Conservation (phyloP, 2,113 vertebrate genomes). For the Gobius niger region DNA sequence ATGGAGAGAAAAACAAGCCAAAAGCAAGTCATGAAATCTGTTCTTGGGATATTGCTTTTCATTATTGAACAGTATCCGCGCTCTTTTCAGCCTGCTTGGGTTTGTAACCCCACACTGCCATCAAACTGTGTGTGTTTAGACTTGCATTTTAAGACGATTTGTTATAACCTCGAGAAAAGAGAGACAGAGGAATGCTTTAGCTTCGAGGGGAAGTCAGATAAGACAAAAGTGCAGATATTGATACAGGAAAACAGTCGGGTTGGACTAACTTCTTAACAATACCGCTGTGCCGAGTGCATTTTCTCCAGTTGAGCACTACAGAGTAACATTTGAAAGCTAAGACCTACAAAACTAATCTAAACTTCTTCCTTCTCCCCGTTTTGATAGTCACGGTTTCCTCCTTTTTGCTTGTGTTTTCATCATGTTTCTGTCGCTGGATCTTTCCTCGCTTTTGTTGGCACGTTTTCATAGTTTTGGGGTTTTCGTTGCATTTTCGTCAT, state of each 20-base stretch:
- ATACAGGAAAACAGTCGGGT: background rate
- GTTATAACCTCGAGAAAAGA: background rate
- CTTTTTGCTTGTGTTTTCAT: too few relatives aligned
- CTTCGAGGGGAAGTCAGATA: background rate
- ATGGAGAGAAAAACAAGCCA: background rate
- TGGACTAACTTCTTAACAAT: too few relatives aligned
- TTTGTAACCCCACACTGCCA: background rate
- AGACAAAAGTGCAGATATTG: background rate
- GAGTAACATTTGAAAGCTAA: too few relatives aligned
- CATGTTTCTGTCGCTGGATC: too few relatives aligned
- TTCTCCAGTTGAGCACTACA: too few relatives aligned
- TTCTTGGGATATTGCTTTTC: constrained; percentile 13
- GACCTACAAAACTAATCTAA: too few relatives aligned
- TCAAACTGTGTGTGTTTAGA: constrained; percentile 6
- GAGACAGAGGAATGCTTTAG: background rate
- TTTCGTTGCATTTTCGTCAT: too few relatives aligned
- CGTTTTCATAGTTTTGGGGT: too few relatives aligned
- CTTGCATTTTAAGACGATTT: background rate
- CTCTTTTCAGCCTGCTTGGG: constrained; percentile 13
- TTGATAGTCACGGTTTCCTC: too few relatives aligned
- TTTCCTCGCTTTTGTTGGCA: too few relatives aligned
- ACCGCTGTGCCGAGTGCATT: too few relatives aligned
- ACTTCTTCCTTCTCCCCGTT: too few relatives aligned
- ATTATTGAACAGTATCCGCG: constrained; percentile 28
- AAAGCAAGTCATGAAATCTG: constrained; percentile 23